Evolutionary conservation across 2,888 invertebrate genomes (phyloP).

Genomic region (Noctua pronuba): DNA sequence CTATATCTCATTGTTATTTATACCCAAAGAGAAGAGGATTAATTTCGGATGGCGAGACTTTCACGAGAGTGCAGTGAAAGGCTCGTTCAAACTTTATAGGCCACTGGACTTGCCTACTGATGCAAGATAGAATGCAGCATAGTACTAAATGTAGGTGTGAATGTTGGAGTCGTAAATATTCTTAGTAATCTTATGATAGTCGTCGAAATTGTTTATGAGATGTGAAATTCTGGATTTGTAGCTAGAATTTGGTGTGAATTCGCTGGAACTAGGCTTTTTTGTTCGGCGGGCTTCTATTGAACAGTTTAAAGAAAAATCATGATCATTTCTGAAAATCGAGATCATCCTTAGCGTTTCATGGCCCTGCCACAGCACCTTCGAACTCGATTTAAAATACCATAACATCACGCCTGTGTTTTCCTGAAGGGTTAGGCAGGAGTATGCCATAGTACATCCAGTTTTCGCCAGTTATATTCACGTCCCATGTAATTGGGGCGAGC

Average conservation of each 20-base stretch:
- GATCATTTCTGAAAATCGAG: too few relatives aligned
- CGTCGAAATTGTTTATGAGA: background rate
- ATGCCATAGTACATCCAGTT: background rate
- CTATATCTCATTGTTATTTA: constrained; percentile 23
- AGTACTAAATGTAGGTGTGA: background rate
- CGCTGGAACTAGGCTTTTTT: background rate
- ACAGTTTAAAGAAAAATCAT: too few relatives aligned
- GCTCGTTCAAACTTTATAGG: constrained; percentile 48
- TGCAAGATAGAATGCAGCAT: constrained; percentile 43
- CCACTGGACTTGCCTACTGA: constrained; percentile 53
- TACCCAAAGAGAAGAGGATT: constrained; percentile 35
- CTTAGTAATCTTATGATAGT: constrained; percentile 1
- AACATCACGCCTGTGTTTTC: too few relatives aligned
- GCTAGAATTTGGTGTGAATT: background rate
- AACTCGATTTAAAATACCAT: too few relatives aligned
- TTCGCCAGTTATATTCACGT: background rate
- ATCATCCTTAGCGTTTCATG: too few relatives aligned
- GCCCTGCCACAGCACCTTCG: too few relatives aligned
- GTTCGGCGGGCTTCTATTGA: too few relatives aligned
- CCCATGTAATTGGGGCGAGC: background rate
- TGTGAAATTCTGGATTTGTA: background rate
- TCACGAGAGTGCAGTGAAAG: constrained; percentile 63
- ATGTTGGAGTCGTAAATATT: constrained; percentile 22
- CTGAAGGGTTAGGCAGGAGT: background rate
- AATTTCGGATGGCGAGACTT: constrained; percentile 59